These are phyloP conservation scores for Drosophila equinoxialis DNA, from an alignment of 1,140 invertebrate genomes.

Conservation along the genomic window DNA sequence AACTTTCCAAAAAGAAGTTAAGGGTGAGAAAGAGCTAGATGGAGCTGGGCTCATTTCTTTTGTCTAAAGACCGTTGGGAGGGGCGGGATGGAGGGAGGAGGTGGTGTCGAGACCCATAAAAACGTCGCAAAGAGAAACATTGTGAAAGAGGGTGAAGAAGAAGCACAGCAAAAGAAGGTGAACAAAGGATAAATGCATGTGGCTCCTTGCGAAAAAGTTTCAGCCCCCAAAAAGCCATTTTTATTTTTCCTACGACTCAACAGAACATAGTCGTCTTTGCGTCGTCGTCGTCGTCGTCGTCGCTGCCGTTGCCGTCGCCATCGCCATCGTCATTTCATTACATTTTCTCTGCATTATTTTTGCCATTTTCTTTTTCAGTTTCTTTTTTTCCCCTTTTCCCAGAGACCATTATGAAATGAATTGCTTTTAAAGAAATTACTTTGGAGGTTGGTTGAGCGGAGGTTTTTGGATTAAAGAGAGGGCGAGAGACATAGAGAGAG, in stretches of 20 bases:
- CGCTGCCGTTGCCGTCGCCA: conserved; percentile 29
- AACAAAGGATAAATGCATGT: conserved; percentile 70
- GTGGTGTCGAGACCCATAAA: conserved; percentile 36
- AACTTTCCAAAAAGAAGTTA: conserved; percentile 71
- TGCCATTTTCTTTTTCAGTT: conserved; percentile 63
- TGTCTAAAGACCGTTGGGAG: conserved; percentile 39
- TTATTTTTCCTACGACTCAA: conserved; percentile 48
- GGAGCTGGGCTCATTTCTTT: conserved; percentile 51
- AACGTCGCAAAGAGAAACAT: conserved; percentile 34
- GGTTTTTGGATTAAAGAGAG: conserved; percentile 13
- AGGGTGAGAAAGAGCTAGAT: conserved; percentile 30
- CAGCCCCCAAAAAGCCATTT: conserved; percentile 61
- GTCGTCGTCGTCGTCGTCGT: conserved; percentile 41
- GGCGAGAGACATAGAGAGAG: background rate
- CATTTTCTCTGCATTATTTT: conserved; percentile 68
- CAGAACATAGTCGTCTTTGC: conserved; percentile 7
- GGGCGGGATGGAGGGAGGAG: conserved; percentile 4
- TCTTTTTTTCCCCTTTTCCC: conserved; percentile 56
- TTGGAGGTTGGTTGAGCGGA: conserved; percentile 40
- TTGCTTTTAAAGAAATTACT: conserved; percentile 82
- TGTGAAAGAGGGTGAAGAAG: conserved; percentile 21
- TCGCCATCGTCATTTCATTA: conserved; percentile 53
- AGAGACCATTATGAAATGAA: conserved; percentile 77
- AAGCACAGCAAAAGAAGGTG: conserved; percentile 49
- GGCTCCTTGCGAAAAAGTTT: conserved; percentile 63